A percentile compares a stretch with the other conserved stretches of the same genome.
Evolutionary conservation across 2,797 vertebrate genomes (phyloP).

Genomic region (Neopelma chrysocephalum): DNA sequence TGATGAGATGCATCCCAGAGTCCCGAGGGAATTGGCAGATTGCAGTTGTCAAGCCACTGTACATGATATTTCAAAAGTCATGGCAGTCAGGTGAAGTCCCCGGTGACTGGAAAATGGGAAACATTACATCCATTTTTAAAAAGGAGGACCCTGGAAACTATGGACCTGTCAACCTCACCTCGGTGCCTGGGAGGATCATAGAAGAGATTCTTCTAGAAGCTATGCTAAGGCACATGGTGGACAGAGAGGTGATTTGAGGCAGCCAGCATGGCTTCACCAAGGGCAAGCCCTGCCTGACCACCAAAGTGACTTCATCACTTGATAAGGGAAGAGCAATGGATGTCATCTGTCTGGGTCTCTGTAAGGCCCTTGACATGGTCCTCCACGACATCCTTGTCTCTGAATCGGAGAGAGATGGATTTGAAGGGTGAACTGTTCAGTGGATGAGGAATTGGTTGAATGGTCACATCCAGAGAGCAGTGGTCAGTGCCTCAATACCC

Average conservation of each 20-base stretch:
- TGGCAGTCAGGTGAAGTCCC: not conserved
- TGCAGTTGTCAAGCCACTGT: not conserved
- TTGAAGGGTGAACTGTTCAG: not conserved
- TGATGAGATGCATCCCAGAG: not conserved
- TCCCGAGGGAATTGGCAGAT: not conserved
- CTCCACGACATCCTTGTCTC: not conserved
- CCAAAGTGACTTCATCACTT: not conserved
- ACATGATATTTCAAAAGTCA: not conserved
- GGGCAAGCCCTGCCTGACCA: not conserved
- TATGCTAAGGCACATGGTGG: not conserved
- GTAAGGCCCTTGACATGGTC: not conserved
- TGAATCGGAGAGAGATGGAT: not conserved
- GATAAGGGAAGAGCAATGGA: not conserved
- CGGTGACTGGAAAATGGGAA: not conserved
- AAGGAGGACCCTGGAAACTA: not conserved
- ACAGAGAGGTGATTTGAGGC: not conserved
- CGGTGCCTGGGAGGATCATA: too few species aligned
- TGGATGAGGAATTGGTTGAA: not conserved
- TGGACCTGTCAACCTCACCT: rapidly evolving
- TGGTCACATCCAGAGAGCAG: not conserved
- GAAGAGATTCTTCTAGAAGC: not conserved
- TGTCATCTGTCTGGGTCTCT: not conserved
- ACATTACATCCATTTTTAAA: not conserved
- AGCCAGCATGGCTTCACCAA: not conserved
- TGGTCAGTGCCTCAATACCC: not conserved